Evolutionary conservation across 2,888 invertebrate genomes (phyloP), one percentile per base, ranked within the genome.

Genomic region (Argyresthia goedartella): DNA sequence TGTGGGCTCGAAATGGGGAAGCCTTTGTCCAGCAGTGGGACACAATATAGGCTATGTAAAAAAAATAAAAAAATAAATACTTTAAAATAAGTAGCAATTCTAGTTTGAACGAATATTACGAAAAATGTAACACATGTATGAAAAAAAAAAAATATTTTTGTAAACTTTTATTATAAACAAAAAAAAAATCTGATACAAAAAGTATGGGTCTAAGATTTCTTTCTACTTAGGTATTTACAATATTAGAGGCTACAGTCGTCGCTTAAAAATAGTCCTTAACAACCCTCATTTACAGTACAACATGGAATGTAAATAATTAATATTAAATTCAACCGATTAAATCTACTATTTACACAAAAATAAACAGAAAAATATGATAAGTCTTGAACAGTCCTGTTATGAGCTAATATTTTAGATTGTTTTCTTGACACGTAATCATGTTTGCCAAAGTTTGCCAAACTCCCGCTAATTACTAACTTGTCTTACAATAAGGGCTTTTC

Each of bases 81-180:
- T n/a, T n/a, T n/a, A n/a, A n/a, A n/a, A n/a, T n/a, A n/a, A n/a
- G n/a, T n/a, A n/a, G n/a, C n/a, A n/a, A n/a, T n/a, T n/a, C n/a
- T n/a, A n/a, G n/a, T n/a, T n/a, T n/a, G n/a, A n/a, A n/a, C n/a
- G n/a, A n/a, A n/a, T n/a, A n/a, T n/a, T n/a, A n/a, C n/a, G n/a
- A n/a, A n/a, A n/a, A n/a, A n/a, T n/a, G n/a, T n/a, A n/a, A n/a
- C n/a, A n/a, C n/a, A n/a, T n/a, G n/a, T n/a, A n/a, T 6, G 25
- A 25, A 62, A 48, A 54, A 55, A 55, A 56, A 55, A 48, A 15
- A 36, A 49, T 8, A 50, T 68, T 56, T 57, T 53, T 55, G 53
- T 46, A 53, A 51, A 46, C 57, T 62, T 79, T 80, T 74, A 72
- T 76, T 79, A 71, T 67, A 76, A 76, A 78, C 71, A 75, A 69